A percentile compares a stretch with the other conserved stretches of the same genome.
These are phyloP conservation scores for Sylvilagus bachmani DNA, from an alignment of 2,113 vertebrate species.

Conservation along the genomic window DNA sequence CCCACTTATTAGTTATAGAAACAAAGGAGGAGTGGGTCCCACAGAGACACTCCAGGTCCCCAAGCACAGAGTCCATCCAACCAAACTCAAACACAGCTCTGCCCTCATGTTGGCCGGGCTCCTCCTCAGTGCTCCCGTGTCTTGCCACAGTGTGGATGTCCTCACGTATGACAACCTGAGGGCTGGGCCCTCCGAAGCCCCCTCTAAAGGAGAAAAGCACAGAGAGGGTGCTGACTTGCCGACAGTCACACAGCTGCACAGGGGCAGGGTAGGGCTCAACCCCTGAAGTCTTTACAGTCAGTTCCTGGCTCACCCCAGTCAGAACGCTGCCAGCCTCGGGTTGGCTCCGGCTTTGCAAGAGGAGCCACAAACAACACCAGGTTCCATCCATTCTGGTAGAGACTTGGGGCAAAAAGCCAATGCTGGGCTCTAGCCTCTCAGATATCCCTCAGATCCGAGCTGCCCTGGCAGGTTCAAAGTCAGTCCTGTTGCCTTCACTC, in stretches of 20 bases:
- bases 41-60: not conserved
- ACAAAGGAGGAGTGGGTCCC: not conserved
- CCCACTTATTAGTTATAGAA: not conserved
- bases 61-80: not conserved
- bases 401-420: not conserved
- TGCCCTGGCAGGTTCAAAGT: not conserved
- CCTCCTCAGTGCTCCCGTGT: fast-evolving
- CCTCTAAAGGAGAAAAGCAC: not conserved
- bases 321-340: not conserved
- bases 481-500: not conserved
- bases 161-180: not conserved
- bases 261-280: not conserved
- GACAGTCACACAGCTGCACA: not conserved
- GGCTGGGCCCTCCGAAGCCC: not conserved
- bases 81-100: not conserved
- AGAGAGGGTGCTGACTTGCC: not conserved
- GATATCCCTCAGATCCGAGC: not conserved
- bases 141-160: not conserved
- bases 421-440: not conserved
- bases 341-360: not conserved
- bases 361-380: not conserved
- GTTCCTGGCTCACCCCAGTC: not conserved
- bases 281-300: not conserved
- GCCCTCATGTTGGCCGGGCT: not conserved
- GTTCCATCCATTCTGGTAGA: not conserved